Evolutionary conservation across 2,113 vertebrate genomes (phyloP).

Genomic region (Lanius ludovicianus): DNA sequence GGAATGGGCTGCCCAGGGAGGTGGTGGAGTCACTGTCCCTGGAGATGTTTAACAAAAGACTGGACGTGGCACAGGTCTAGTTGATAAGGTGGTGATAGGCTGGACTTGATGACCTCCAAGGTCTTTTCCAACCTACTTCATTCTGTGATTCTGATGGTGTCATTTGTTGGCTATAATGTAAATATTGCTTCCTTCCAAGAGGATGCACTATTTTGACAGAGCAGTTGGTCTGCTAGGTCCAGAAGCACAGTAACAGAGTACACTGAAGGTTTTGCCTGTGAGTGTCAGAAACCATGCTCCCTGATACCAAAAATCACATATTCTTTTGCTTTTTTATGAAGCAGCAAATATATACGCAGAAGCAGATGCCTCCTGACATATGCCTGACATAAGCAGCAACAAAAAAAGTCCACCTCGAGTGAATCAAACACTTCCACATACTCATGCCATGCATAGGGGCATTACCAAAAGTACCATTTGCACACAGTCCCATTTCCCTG

Average conservation of each 20-base stretch:
- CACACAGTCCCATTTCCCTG: background rate
- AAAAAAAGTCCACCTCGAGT: background rate
- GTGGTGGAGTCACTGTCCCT: background rate
- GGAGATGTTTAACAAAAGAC: background rate
- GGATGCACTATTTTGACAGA: background rate
- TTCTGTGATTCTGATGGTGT: background rate
- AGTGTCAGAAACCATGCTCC: background rate
- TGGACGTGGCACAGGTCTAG: background rate
- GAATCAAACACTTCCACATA: background rate
- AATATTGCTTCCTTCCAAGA: background rate
- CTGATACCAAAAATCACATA: background rate
- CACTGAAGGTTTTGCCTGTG: background rate
- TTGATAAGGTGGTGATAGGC: background rate
- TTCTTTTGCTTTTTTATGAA: background rate
- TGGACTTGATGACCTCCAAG: background rate
- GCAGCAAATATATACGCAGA: background rate
- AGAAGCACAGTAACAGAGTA: background rate
- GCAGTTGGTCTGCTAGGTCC: background rate
- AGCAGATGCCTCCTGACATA: background rate
- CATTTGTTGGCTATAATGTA: background rate
- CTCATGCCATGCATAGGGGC: rapidly evolving
- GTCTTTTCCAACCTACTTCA: background rate
- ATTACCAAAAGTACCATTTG: background rate
- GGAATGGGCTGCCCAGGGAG: background rate
- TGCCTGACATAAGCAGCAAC: background rate